Base-by-base conservation (phyloP, 1,140 invertebrate genomes). In the Agrilus planipennis region DNA sequence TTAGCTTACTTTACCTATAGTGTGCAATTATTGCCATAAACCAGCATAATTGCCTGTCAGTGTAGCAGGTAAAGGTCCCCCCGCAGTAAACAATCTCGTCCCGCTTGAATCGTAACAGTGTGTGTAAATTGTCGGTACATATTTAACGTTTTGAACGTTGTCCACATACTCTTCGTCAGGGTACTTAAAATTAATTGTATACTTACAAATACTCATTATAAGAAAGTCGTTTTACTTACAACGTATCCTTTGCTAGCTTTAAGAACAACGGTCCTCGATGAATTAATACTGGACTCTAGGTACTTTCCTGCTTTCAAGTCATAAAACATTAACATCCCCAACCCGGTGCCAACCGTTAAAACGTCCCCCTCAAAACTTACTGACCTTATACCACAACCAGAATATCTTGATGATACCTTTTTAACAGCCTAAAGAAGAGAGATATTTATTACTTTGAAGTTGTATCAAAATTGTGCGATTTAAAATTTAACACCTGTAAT, bases 101-200 rank as follows among this genome's bases (percentile, higher is more conserved):
- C 89, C 89, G 34, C 81, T 88, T 47, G 77, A 75, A 65, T 97
- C 91, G 61, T 94, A 95, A 61, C 88, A 91, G 59, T 96, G 92
- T 1, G 91, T 94, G 60, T 96, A 97, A 54, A 95, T 90, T 11
- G 91, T 90, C 30, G 90, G 87, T 14, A 84, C 83, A 58, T 90
- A 88, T 61, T 88, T 87, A 1, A 83, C 76, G 51, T 86, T 82
- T 64, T 84, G 81, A 51, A 82, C 77, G 25, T 81, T 81, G 45
- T 88, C 83, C 45, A 79, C 73, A 31, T 66, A 73, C 51, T 89
- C 84, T 57, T 89, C 84, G 53, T 87, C 83, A 0, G 83, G 82
- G 63, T 84, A 86, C 82, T 86, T 56, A 47, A 56, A 60, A 43
- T 25, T 25, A 31, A 31, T 31, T 31, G 7, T 31, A 15, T 10